These are phyloP conservation scores for Aleadryas rufinucha DNA, from an alignment of 2,113 vertebrate genomes.

Conservation along the genomic window DNA sequence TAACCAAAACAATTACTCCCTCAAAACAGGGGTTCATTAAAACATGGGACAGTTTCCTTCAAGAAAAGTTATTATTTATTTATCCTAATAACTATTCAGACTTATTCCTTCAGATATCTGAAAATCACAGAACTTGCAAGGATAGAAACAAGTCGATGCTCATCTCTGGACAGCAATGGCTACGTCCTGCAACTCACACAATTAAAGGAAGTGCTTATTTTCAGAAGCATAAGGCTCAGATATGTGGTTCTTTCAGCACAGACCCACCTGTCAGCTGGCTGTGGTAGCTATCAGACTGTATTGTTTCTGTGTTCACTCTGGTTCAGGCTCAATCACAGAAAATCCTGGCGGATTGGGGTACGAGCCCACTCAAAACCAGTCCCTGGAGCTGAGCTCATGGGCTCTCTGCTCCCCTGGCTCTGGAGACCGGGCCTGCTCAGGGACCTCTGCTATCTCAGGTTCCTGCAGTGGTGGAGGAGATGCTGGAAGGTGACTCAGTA, in stretches of 20 bases:
- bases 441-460: not conserved
- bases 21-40: rapidly evolving
- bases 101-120: not conserved
- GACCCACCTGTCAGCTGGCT: not conserved
- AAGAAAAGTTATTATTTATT: not conserved
- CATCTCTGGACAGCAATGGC: not conserved
- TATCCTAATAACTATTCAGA: not conserved
- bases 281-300: not conserved
- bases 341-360: not conserved
- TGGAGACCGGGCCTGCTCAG: not conserved
- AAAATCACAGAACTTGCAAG: not conserved
- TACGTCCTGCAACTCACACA: not conserved
- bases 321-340: not conserved
- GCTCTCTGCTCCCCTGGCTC: not conserved
- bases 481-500: not conserved
- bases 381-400: not conserved
- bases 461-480: not conserved
- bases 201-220: not conserved
- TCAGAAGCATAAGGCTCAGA: not conserved
- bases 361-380: not conserved
- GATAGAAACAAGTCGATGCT: not conserved
- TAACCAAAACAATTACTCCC: not conserved
- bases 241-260: not conserved
- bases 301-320: not conserved
- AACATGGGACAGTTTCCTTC: not conserved